A percentile compares a stretch with the other conserved stretches of the same genome.
Conservation (phyloP, 2,113 vertebrate genomes). For the Xyrauchen texanus region DNA sequence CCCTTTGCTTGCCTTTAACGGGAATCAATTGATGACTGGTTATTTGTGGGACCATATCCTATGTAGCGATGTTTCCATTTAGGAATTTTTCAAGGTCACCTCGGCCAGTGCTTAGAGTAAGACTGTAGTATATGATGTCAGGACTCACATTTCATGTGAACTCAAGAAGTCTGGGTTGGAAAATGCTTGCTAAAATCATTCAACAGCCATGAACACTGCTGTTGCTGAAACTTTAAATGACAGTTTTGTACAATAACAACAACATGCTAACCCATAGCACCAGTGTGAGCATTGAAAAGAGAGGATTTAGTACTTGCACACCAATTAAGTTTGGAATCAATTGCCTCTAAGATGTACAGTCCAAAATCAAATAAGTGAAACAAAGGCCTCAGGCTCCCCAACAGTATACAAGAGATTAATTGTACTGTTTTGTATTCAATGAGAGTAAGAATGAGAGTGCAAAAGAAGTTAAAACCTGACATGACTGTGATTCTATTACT, state of each 20-base stretch:
- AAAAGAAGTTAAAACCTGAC: too few relatives aligned
- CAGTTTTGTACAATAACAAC: not conserved
- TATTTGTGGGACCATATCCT: conserved; percentile 69
- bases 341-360: not conserved
- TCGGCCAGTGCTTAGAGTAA: not conserved
- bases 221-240: not conserved
- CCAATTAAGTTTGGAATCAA: conserved; percentile 13
- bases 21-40: conserved; percentile 71
- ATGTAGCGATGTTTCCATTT: conserved; percentile 55
- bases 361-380: not conserved
- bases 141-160: not conserved
- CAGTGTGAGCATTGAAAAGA: not conserved
- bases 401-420: not conserved
- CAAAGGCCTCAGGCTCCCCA: not conserved
- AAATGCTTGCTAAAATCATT: not conserved
- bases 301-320: not conserved
- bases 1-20: conserved; percentile 60
- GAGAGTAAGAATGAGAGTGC: too few relatives aligned
- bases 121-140: not conserved
- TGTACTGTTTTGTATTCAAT: not conserved
- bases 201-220: too few relatives aligned
- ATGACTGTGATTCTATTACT: not conserved
- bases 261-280: not conserved
- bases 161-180: not conserved
- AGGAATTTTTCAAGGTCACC: conserved; percentile 68